Conservation (phyloP, 2,113 vertebrate species). For the Lophura nycthemera region DNA sequence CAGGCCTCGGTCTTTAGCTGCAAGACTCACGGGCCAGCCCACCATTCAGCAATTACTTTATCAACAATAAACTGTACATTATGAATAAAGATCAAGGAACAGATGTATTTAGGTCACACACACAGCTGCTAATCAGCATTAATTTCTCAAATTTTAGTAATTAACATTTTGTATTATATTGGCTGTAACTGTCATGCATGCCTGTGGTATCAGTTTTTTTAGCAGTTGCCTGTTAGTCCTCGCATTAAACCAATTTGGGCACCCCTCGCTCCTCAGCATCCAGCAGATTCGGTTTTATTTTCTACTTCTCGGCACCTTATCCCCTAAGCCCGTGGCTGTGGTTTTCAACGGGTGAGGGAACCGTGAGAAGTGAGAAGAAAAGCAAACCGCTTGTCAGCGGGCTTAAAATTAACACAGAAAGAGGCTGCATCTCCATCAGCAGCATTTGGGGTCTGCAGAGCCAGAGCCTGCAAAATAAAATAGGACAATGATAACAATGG, state of each 20-base stretch:
- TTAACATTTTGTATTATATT: conserved; percentile 61
- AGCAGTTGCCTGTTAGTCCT: neutral
- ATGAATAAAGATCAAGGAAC: conserved; percentile 58
- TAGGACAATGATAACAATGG: neutral
- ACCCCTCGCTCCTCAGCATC: neutral
- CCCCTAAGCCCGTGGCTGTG: conserved; percentile 38
- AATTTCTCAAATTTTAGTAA: conserved; percentile 61
- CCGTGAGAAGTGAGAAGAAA: conserved; percentile 36
- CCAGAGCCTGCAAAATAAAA: neutral
- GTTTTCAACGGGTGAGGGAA: conserved; percentile 9
- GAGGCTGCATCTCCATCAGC: neutral
- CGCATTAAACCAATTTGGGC: neutral
- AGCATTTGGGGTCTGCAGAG: conserved; percentile 20
- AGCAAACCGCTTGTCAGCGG: conserved; percentile 23
- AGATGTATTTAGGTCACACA: conserved; percentile 68
- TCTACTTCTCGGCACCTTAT: conserved; percentile 46
- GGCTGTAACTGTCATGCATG: conserved; percentile 38
- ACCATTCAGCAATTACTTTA: conserved; percentile 6
- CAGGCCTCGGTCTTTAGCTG: neutral
- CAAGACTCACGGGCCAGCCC: neutral
- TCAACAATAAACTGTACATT: conserved; percentile 51
- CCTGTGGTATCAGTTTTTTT: conserved; percentile 37
- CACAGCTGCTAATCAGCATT: conserved; percentile 59
- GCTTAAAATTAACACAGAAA: conserved; percentile 69
- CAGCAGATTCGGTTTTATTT: conserved; percentile 54